Percentiles rank a stretch among this genome's conserved stretches.
These are phyloP conservation scores for Drosophila antonietae DNA, from an alignment of 2,888 invertebrate genomes.

Conservation along the genomic window DNA sequence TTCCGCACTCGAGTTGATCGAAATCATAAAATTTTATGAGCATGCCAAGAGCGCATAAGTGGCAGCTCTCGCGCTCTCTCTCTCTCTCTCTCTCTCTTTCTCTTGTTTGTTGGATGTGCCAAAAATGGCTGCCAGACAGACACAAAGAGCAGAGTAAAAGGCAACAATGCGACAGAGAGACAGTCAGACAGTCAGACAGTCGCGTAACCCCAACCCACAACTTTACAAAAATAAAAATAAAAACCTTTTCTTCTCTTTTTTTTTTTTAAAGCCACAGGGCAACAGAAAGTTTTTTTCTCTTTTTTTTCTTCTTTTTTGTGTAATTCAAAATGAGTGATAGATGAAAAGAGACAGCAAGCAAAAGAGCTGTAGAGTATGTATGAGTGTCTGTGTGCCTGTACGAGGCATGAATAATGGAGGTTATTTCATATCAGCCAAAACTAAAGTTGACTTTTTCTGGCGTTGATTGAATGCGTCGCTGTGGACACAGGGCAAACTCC, in stretches of 20 bases:
- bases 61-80: conserved; percentile 19
- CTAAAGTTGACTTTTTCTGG: conserved; percentile 61
- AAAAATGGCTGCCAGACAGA: conserved; percentile 57
- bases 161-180: conserved; percentile 58
- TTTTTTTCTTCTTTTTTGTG: conserved; percentile 7
- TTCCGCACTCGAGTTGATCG: conserved; percentile 82
- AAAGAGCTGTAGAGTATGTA: background rate
- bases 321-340: conserved; percentile 42
- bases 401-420: conserved; percentile 52
- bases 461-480: conserved; percentile 50
- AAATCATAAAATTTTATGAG: conserved; percentile 82
- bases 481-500: conserved; percentile 3
- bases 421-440: conserved; percentile 57
- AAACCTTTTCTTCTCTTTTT: conserved; percentile 34
- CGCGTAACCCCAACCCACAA: background rate
- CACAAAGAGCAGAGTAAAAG: conserved; percentile 51
- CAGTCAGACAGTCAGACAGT: conserved; percentile 28
- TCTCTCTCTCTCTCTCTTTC: conserved; percentile 15
- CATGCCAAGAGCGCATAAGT: conserved; percentile 69
- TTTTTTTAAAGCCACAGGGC: conserved; percentile 66
- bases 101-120: conserved; percentile 23
- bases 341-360: conserved; percentile 16
- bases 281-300: conserved; percentile 54
- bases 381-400: background rate
- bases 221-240: conserved; percentile 27